Conservation (phyloP, 2,113 vertebrate species). For the Helogale parvula region DNA sequence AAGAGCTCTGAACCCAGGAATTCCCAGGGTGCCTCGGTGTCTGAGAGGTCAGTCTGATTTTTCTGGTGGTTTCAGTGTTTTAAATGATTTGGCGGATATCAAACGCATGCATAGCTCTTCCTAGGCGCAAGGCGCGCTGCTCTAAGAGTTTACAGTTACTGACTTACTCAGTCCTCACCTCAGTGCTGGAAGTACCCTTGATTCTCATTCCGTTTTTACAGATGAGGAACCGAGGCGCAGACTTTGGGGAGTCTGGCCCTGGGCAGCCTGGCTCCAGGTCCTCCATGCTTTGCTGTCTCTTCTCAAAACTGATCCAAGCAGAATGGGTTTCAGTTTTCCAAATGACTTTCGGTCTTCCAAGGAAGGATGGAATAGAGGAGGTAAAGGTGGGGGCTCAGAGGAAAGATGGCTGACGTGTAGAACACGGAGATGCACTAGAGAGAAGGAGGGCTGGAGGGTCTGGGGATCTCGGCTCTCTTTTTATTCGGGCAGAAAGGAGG, state of each 20-base stretch:
- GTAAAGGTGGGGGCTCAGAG: not conserved
- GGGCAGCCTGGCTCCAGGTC: fast-evolving
- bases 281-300: fast-evolving
- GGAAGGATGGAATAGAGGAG: not conserved
- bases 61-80: not conserved
- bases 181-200: not conserved
- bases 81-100: not conserved
- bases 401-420: not conserved
- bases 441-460: not conserved
- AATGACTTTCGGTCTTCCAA: not conserved
- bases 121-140: not conserved
- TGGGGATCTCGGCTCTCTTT: not conserved
- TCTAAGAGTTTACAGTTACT: not conserved
- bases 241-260: not conserved
- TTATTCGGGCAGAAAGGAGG: not conserved
- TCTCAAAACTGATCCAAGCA: not conserved
- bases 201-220: not conserved
- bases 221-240: not conserved
- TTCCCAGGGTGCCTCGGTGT: not conserved
- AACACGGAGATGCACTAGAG: not conserved
- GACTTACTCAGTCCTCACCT: not conserved
- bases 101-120: not conserved
- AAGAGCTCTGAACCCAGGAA: not conserved
- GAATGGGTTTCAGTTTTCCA: not conserved
- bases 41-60: not conserved